Conservation (phyloP, 2,888 invertebrate genomes). For the Ferrisia virgata region DNA sequence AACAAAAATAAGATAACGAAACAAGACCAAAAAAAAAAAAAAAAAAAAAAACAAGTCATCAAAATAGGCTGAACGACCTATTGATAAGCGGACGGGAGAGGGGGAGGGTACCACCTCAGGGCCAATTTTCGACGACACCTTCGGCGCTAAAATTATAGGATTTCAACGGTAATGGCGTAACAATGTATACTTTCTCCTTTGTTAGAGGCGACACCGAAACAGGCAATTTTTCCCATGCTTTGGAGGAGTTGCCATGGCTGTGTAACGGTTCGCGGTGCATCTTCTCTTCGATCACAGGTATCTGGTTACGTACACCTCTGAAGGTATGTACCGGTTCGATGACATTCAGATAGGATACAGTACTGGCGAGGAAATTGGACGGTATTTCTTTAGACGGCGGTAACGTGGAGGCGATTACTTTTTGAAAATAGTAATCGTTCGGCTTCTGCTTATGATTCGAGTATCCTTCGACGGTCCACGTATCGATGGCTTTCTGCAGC, state of each 20-base stretch:
- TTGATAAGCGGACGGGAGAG: too few species aligned
- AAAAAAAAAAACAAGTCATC: too few species aligned
- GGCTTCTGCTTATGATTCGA: constrained; percentile 44
- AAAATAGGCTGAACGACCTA: too few species aligned
- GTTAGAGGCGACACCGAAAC: constrained; percentile 72
- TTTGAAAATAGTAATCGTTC: constrained; percentile 50
- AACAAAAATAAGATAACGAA: too few species aligned
- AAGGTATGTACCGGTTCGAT: not conserved
- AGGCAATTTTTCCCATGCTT: constrained; percentile 66
- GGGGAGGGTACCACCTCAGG: not conserved
- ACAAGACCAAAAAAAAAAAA: too few species aligned
- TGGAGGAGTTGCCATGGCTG: constrained; percentile 53
- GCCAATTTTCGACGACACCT: constrained; percentile 36
- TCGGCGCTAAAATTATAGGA: constrained; percentile 38
- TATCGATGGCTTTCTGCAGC: constrained; percentile 77
- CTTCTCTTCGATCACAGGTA: constrained; percentile 29
- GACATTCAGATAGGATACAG: not conserved
- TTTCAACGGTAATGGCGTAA: constrained; percentile 67
- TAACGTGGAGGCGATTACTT: constrained; percentile 52
- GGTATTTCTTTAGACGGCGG: constrained; percentile 73
- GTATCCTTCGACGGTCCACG: constrained; percentile 76
- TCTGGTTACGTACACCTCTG: not conserved
- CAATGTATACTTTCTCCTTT: constrained; percentile 77
- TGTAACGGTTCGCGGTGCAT: constrained; percentile 50
- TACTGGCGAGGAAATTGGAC: constrained; percentile 65